A percentile compares a stretch with the other conserved stretches of the same genome.
These are phyloP conservation scores for Thalassaphorura encarpata DNA, from an alignment of 1,140 invertebrate species.

Conservation along the genomic window DNA sequence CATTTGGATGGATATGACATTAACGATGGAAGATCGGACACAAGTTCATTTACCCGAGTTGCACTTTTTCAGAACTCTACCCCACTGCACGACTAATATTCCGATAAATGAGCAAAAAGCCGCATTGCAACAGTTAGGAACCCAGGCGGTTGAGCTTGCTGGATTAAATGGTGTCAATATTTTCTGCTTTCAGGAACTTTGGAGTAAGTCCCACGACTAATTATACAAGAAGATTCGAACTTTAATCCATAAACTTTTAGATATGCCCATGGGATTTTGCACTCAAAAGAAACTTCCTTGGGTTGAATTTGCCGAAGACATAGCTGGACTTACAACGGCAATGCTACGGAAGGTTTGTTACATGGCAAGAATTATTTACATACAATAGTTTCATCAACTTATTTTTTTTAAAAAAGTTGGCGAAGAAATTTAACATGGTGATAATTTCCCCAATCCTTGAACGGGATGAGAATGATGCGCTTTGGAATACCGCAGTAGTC, in stretches of 20 bases:
- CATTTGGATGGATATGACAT: neutral
- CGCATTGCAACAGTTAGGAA: neutral
- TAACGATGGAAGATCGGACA: too few relatives aligned
- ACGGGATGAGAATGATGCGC: slow-evolving; percentile 5
- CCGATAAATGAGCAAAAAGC: neutral
- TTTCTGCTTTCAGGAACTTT: slow-evolving; percentile 19
- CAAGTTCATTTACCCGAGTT: too few relatives aligned
- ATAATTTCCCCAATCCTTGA: slow-evolving; percentile 19
- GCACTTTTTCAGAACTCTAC: slow-evolving; percentile 11
- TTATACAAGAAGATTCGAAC: neutral
- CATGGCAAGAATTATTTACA: neutral
- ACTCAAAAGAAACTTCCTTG: slow-evolving; percentile 20
- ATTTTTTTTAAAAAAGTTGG: neutral
- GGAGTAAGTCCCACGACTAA: slow-evolving; percentile 2
- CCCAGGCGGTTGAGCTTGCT: neutral
- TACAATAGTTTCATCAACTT: neutral
- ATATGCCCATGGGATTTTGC: slow-evolving; percentile 18
- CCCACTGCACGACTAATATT: neutral
- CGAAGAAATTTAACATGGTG: slow-evolving; percentile 6
- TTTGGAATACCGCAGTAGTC: slow-evolving; percentile 15
- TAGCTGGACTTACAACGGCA: slow-evolving; percentile 3
- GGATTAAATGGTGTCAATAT: neutral
- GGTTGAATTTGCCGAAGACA: slow-evolving; percentile 21
- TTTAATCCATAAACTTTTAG: neutral
- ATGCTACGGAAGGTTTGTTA: neutral